Conservation (phyloP, 2,888 invertebrate genomes). For the Argynnis bischoffii region DNA sequence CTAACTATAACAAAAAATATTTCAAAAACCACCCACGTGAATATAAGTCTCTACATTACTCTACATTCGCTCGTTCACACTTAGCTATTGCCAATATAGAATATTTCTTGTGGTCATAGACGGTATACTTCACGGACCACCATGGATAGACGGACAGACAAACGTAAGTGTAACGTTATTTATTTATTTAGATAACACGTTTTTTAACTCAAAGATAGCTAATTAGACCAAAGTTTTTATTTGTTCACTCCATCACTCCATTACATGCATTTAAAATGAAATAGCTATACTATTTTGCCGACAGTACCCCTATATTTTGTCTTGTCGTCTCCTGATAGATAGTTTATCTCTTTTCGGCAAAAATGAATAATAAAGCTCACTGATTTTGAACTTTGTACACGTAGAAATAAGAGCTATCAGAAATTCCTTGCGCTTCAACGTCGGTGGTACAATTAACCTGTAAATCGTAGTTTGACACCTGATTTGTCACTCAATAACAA, state of each 20-base stretch:
- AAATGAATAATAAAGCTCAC: not conserved
- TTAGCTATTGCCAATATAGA: too few species aligned
- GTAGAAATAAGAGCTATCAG: constrained; percentile 36
- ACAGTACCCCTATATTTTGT: constrained; percentile 20
- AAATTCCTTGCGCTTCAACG: constrained; percentile 42
- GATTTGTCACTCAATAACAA: constrained; percentile 40
- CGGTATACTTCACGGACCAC: too few species aligned
- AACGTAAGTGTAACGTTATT: not conserved
- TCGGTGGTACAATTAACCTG: constrained; percentile 68
- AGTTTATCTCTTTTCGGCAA: constrained; percentile 32
- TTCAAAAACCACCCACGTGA: too few species aligned
- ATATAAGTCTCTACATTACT: too few species aligned
- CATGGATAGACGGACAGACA: not conserved
- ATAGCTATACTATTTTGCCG: constrained; percentile 27
- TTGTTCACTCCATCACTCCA: constrained; percentile 1
- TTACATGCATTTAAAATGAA: constrained; percentile 34
- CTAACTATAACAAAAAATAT: too few species aligned
- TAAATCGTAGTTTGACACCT: constrained; percentile 69
- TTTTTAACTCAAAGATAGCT: not conserved
- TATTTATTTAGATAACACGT: not conserved
- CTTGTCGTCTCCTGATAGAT: constrained; percentile 38
- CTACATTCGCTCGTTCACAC: too few species aligned
- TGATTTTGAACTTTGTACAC: constrained; percentile 33
- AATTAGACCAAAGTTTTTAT: not conserved
- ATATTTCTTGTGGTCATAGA: too few species aligned